Percentiles rank a stretch among this genome's conserved stretches.
Evolutionary conservation across 2,888 invertebrate species (phyloP).

Genomic region (Cepaea hortensis): DNA sequence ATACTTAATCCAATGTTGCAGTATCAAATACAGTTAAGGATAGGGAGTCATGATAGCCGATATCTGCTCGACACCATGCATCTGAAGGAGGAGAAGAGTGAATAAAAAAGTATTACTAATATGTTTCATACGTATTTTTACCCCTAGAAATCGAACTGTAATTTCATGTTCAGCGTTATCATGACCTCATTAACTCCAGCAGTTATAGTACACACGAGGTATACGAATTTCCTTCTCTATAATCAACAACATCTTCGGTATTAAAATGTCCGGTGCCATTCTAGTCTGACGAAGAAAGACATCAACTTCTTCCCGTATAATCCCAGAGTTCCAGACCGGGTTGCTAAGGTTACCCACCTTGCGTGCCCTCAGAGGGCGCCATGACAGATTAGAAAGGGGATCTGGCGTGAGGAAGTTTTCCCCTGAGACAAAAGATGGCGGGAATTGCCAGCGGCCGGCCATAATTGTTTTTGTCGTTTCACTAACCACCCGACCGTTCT

Average conservation of each 20-base stretch:
- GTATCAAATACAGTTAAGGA: too few relatives aligned
- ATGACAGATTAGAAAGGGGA: slow-evolving; percentile 32
- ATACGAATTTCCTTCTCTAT: background rate
- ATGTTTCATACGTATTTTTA: too few relatives aligned
- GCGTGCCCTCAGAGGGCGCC: slow-evolving; percentile 8
- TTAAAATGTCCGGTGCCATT: background rate
- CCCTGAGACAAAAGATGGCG: slow-evolving; percentile 38
- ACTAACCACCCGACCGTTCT: slow-evolving; percentile 8
- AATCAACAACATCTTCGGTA: background rate
- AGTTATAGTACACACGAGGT: too few relatives aligned
- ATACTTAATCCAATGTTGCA: too few relatives aligned
- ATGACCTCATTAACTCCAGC: too few relatives aligned
- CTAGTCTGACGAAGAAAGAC: slow-evolving; percentile 1
- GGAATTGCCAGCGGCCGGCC: slow-evolving; percentile 34
- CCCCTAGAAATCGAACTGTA: too few relatives aligned
- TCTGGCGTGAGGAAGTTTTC: slow-evolving; percentile 17
- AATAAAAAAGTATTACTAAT: too few relatives aligned
- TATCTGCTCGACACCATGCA: too few relatives aligned
- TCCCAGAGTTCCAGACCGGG: background rate
- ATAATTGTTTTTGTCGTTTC: slow-evolving; percentile 50
- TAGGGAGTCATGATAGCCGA: too few relatives aligned
- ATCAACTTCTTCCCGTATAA: background rate
- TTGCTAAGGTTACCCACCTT: slow-evolving; percentile 16
- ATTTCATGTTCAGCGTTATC: too few relatives aligned
- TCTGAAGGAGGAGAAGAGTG: too few relatives aligned